Percentiles rank a stretch among this genome's conserved stretches.
Conservation (phyloP, 1,140 invertebrate genomes). For the Hirudo medicinalis region DNA sequence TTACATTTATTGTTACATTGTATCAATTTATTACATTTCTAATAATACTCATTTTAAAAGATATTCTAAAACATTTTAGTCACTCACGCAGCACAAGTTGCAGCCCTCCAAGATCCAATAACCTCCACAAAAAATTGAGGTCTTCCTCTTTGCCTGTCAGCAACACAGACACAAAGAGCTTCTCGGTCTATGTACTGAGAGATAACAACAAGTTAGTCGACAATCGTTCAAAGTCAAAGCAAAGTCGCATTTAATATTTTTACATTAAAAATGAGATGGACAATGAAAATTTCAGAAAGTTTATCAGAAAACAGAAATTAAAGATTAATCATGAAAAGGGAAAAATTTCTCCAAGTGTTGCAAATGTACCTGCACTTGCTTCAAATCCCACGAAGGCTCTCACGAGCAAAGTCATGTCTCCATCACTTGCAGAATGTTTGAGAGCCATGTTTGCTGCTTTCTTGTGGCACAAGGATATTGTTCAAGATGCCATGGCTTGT, state of each 20-base stretch:
- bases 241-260: too few relatives aligned
- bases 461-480: conserved; percentile 90
- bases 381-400: conserved; percentile 33
- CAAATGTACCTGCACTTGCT: conserved; percentile 25
- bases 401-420: conserved; percentile 71
- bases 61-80: background rate
- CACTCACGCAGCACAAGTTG: conserved; percentile 1
- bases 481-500: conserved; percentile 92
- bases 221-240: too few relatives aligned
- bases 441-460: conserved; percentile 87
- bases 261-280: too few relatives aligned
- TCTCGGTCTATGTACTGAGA: too few relatives aligned
- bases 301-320: too few relatives aligned
- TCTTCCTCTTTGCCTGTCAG: background rate
- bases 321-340: too few relatives aligned
- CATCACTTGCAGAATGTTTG: conserved; percentile 78
- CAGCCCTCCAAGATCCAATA: background rate
- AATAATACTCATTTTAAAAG: background rate
- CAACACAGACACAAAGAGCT: too few relatives aligned
- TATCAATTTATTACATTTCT: background rate
- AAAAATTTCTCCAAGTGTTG: conserved; percentile 6
- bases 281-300: too few relatives aligned
- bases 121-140: conserved; percentile 5
- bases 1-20: background rate
- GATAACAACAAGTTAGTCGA: too few relatives aligned